Evolutionary conservation across 2,888 invertebrate genomes (phyloP), one percentile per base, ranked within the genome.

Genomic region (Merodon equestris): DNA sequence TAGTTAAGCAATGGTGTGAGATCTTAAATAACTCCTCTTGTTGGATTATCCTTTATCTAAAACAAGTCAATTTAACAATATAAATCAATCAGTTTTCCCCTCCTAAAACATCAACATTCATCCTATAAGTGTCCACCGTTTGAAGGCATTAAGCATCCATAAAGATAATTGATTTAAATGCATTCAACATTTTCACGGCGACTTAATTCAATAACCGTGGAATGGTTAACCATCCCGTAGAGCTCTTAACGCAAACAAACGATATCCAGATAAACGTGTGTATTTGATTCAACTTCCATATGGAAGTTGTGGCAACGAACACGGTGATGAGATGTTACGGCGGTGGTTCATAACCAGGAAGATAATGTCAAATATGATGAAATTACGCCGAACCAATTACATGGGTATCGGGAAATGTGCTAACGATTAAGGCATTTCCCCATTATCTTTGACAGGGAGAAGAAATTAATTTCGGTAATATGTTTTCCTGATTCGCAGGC

Each of bases 331-430:
- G 56, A 72, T 77, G 66, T 61, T 61, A n/a, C n/a, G 67, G 53
- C 60, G 34, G 12, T 17, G 19, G 27, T 27, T 10, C 18, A 40
- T 15, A 17, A 17, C 3, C 12, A 75, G 63, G 56, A 57, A 73
- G 72, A 68, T 77, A 77, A 79, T 79, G 79, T 74, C 68, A 79
- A 79, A 74, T 68, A 68, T 74, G 79, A 74, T 70, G 74, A 74
- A 74, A 79, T 79, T 79, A 74, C 68, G 79, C 63, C 74, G 58
- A 74, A 74, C 79, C 79, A 68, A 74, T 74, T 79, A 74, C 60
- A 74, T 64, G 74, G 63, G 68, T 74, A 74, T 74, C 50, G 79
- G 60, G 50, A 70, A 74, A 74, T 73, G 74, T 74, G 74, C 67
- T 74, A 79, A 74, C 79, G 64, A 79, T 79, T 79, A 74, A 79